Conservation (phyloP, 1,140 invertebrate genomes). For the Drosophila pruinosa region DNA sequence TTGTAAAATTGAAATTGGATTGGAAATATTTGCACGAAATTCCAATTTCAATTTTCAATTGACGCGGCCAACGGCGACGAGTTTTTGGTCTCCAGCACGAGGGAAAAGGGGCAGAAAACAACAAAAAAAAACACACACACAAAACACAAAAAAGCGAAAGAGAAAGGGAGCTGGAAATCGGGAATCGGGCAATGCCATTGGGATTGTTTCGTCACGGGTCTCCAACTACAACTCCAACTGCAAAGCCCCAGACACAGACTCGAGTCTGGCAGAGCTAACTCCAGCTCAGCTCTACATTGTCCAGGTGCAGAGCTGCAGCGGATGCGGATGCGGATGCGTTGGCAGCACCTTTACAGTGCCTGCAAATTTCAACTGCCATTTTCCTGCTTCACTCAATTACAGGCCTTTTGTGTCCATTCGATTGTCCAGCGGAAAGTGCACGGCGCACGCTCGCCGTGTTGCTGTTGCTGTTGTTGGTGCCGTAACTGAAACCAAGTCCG, state of each 20-base stretch:
- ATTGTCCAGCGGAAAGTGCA: constrained; percentile 35
- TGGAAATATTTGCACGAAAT: constrained; percentile 74
- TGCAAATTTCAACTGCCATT: constrained; percentile 53
- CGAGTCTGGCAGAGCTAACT: not conserved
- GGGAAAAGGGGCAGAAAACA: not conserved
- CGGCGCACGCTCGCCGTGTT: not conserved
- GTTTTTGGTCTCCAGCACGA: not conserved
- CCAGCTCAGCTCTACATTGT: not conserved
- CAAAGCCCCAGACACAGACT: not conserved
- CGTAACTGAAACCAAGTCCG: constrained; percentile 68
- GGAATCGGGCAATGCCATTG: not conserved
- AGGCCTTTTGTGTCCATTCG: constrained; percentile 64
- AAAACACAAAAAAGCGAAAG: not conserved
- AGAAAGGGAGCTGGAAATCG: not conserved
- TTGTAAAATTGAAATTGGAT: constrained; percentile 75
- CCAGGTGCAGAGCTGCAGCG: not conserved
- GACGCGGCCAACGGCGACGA: constrained; percentile 37
- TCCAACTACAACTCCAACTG: constrained; percentile 10
- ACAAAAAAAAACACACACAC: no score
- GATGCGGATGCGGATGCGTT: constrained; percentile 13
- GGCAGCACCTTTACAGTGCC: constrained; percentile 36
- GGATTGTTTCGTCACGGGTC: constrained; percentile 56
- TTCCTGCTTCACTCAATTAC: constrained; percentile 71
- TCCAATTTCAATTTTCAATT: constrained; percentile 74
- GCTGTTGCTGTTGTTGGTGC: no score